phyloP scores from a whole-genome alignment of 2,888 invertebrate genomes.

The Apamea monoglypha region DNA sequence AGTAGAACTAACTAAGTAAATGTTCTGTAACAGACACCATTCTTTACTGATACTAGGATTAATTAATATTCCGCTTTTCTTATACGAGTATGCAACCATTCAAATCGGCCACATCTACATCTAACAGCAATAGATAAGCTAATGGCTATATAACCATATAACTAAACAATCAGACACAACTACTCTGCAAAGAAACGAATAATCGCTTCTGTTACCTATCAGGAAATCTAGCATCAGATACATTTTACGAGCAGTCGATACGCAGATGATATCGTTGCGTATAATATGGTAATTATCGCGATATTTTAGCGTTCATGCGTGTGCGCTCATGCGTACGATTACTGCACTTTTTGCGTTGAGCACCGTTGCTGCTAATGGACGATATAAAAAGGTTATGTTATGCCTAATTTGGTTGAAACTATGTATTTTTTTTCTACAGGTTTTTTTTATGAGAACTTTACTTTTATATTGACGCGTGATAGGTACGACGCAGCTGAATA shows the following conservation, averaged over 20 bases:
- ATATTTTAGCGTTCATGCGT: constrained; percentile 49
- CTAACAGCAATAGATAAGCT: not conserved
- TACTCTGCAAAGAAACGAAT: constrained; percentile 12
- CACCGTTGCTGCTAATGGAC: constrained; percentile 44
- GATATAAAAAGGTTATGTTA: constrained; percentile 44
- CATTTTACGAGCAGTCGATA: constrained; percentile 35
- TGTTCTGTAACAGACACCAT: not conserved
- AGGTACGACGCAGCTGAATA: too few relatives aligned
- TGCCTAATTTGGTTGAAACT: constrained; percentile 42
- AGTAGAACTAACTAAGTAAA: not conserved
- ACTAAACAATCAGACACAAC: constrained; percentile 1
- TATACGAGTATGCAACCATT: not conserved
- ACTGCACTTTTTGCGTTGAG: constrained; percentile 48
- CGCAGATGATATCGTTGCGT: constrained; percentile 56
- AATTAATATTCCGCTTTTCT: not conserved
- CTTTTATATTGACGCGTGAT: not conserved
- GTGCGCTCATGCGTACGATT: constrained; percentile 50
- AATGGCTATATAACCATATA: constrained; percentile 2
- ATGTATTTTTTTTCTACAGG: not conserved
- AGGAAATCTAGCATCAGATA: constrained; percentile 14
- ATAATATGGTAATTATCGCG: constrained; percentile 57
- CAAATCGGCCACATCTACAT: not conserved
- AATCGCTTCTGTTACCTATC: not conserved
- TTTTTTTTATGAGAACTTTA: not conserved
- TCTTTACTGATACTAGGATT: not conserved